phyloP scores from a whole-genome alignment of 2,113 vertebrate species.

The Eulacestoma nigropectus region DNA sequence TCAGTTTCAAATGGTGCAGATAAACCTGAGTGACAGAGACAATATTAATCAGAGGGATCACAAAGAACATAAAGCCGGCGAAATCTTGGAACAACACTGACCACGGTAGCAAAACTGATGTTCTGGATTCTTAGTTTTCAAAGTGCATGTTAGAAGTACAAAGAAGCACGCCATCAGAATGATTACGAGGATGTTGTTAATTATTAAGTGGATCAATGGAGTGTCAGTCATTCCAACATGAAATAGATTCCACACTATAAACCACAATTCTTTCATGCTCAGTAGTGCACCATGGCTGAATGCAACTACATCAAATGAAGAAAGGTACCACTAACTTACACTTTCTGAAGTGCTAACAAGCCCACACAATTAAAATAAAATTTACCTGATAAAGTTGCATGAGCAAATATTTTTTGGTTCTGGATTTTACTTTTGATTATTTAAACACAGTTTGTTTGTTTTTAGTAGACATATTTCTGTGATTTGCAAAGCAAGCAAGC shows the following conservation, averaged over 20 bases:
- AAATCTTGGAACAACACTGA: not conserved
- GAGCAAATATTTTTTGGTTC: not conserved
- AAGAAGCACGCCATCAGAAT: not conserved
- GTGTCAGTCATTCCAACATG: slow-evolving; percentile 10
- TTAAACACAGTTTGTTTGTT: not conserved
- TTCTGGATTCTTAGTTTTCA: not conserved
- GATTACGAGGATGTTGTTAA: not conserved
- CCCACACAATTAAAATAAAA: not conserved
- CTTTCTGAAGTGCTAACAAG: not conserved
- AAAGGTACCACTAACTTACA: not conserved
- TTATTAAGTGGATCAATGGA: slow-evolving; percentile 8
- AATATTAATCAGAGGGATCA: not conserved
- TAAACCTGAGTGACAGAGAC: not conserved
- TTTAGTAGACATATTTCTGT: not conserved
- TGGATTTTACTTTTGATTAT: slow-evolving; percentile 6
- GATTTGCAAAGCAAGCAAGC: not conserved
- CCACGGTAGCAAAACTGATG: not conserved
- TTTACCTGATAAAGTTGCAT: not conserved
- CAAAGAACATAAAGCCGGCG: not conserved
- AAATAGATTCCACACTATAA: slow-evolving; percentile 7
- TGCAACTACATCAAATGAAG: not conserved
- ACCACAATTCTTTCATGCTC: slow-evolving; percentile 21
- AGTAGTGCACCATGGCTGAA: not conserved
- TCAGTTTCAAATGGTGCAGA: not conserved
- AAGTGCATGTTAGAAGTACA: not conserved